A percentile compares a stretch with the other conserved stretches of the same genome.
These are phyloP conservation scores for Cliona cf. orientalis DNA, from an alignment of 37 sponge, comb jelly and placozoan species.

Conservation along the genomic window DNA sequence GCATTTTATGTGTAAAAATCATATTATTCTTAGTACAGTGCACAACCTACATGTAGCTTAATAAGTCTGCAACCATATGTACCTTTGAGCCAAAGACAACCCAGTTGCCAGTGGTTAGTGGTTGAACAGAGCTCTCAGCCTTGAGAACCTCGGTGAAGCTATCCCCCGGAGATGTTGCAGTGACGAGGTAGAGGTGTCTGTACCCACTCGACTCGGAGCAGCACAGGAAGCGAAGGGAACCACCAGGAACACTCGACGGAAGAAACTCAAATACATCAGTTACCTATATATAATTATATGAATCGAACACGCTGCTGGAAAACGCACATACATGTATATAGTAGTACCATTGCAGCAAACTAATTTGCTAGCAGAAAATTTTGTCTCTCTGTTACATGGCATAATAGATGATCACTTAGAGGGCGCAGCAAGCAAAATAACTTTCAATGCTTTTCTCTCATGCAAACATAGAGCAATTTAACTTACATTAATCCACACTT, in stretches of 20 bases:
- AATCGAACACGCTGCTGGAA: no score
- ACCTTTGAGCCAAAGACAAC: slow-evolving; percentile 58
- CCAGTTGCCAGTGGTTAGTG: slow-evolving; percentile 67
- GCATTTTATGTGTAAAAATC: no score
- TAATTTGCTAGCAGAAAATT: no score
- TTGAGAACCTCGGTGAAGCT: background rate
- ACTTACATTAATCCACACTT: slow-evolving; percentile 67
- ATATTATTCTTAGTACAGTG: background rate
- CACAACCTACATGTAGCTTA: background rate
- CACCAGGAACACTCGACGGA: background rate
- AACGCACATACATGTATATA: no score
- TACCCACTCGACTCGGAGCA: slow-evolving; percentile 52
- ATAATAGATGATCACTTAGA: no score
- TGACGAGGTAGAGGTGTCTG: slow-evolving; percentile 58
- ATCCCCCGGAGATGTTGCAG: slow-evolving; percentile 16
- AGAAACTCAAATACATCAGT: slow-evolving; percentile 41
- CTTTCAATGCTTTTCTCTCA: no score
- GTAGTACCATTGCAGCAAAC: no score
- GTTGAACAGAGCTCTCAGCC: background rate
- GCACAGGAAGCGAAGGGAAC: slow-evolving; percentile 17
- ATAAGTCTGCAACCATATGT: slow-evolving; percentile 1
- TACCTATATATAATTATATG: slow-evolving; percentile 28
- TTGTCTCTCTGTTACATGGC: no score
- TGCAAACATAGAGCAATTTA: background rate
- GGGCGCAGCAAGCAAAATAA: no score